Evolutionary conservation across 2,888 invertebrate genomes (phyloP), one percentile per base, ranked within the genome.

Genomic region (Dynastes grantii): DNA sequence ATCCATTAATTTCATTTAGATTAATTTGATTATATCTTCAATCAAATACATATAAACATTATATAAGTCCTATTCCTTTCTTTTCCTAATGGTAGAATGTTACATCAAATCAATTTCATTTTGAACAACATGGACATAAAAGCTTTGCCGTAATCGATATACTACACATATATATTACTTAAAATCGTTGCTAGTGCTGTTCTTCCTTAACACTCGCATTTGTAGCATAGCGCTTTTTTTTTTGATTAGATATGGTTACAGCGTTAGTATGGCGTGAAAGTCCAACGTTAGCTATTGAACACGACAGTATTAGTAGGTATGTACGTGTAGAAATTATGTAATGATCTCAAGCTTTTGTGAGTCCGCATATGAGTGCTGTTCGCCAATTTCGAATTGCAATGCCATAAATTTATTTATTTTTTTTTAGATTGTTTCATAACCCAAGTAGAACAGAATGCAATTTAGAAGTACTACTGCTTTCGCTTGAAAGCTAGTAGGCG

Each of bases 341-440:
- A 63, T 2, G 13, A 13, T 8, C 9, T 27, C 32, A 63, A 29
- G 63, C 29, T 63, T 32, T 11, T 63, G 27, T 13, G 32, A 27
- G 29, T 9, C 5, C 9, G 32, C 63, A n/a, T 63, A 11, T 32
- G 29, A 13, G 4, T 3, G 27, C 29, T 63, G 32, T 29, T 63
- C 27, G 11, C 29, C 11, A 61, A 61, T 8, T 27, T 11, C 27
- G 27, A 61, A 61, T 32, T 29, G 63, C 29, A 63, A 29, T 29
- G 63, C 32, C 63, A 63, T 63, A 63, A 63, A 29, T 63, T 63
- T 29, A 29, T 29, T 61, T 58, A 58, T 61, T 61, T 63, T 32
- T 63, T 63, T 63, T 63, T 32, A 13, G 63, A 32, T 32, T 32
- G 63, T 63, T 63, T 63, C 63, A 63, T 63, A 63, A 63, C 32